phyloP scores from a whole-genome alignment of 2,888 invertebrate species.

The Alentia gelatinosa region DNA sequence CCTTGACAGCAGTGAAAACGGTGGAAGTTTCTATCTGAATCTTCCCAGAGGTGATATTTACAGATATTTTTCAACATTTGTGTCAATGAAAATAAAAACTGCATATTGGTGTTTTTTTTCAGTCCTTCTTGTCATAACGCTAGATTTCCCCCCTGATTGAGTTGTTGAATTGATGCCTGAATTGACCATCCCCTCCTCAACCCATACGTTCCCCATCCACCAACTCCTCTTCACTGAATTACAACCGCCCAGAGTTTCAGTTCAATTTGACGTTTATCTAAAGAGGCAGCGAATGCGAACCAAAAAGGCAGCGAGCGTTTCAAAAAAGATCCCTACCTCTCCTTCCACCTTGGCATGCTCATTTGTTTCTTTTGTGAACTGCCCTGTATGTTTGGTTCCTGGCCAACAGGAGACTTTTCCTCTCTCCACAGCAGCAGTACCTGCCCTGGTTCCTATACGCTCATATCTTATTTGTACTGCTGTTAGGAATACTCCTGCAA shows the following conservation, averaged over 20 bases:
- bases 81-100: background rate
- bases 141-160: background rate
- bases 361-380: background rate
- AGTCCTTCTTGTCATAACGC: background rate
- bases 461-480: background rate
- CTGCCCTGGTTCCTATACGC: background rate
- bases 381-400: background rate
- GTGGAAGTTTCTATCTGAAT: too few species aligned
- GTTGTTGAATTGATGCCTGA: conserved; percentile 22
- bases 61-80: background rate
- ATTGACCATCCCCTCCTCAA: background rate
- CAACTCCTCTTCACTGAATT: background rate
- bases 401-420: background rate
- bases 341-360: background rate
- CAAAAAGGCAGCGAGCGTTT: background rate
- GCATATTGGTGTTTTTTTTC: background rate
- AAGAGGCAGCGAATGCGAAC: background rate
- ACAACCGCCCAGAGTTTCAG: background rate
- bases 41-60: too few species aligned
- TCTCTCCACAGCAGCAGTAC: background rate
- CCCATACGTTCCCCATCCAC: background rate
- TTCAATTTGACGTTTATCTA: background rate
- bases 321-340: background rate
- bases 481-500: background rate
- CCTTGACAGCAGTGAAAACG: too few species aligned